Conservation (phyloP, 2,113 vertebrate genomes). For the Aphyosemion australe region DNA sequence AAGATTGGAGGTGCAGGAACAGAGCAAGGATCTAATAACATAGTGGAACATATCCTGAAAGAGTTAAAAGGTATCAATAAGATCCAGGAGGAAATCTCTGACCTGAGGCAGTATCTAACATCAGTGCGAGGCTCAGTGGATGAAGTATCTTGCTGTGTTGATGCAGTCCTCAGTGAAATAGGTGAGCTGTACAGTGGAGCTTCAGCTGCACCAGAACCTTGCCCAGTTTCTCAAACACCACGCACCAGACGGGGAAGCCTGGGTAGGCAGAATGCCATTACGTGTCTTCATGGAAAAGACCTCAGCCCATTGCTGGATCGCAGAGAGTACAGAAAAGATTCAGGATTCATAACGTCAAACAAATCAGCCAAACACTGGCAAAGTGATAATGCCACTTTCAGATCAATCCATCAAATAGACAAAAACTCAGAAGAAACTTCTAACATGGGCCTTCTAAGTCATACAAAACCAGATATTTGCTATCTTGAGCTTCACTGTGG, state of each 20-base stretch:
- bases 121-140: slow-evolving; percentile 94
- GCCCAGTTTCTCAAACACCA: slow-evolving; percentile 62
- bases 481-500: slow-evolving; percentile 44
- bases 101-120: slow-evolving; percentile 89
- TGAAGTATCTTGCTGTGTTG: slow-evolving; percentile 94
- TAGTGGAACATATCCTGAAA: slow-evolving; percentile 93
- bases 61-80: slow-evolving; percentile 94
- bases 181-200: slow-evolving; percentile 84
- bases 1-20: slow-evolving; percentile 33
- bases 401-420: slow-evolving; percentile 22
- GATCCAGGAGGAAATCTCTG: slow-evolving; percentile 95
- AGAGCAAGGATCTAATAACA: slow-evolving; percentile 64
- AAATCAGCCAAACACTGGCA: slow-evolving; percentile 40
- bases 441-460: slow-evolving; percentile 13
- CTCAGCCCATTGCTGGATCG: slow-evolving; percentile 42
- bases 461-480: slow-evolving; percentile 32
- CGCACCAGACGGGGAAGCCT: slow-evolving; percentile 56
- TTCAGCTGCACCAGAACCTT: slow-evolving; percentile 42
- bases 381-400: slow-evolving; percentile 5
- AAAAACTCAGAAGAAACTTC: slow-evolving; percentile 39
- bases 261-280: slow-evolving; percentile 64
- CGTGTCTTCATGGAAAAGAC: slow-evolving; percentile 37
- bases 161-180: slow-evolving; percentile 92
- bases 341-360: not conserved
- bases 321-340: slow-evolving; percentile 37